Conservation (phyloP, 1,140 invertebrate genomes). For the Gonatopus flavifemur region DNA sequence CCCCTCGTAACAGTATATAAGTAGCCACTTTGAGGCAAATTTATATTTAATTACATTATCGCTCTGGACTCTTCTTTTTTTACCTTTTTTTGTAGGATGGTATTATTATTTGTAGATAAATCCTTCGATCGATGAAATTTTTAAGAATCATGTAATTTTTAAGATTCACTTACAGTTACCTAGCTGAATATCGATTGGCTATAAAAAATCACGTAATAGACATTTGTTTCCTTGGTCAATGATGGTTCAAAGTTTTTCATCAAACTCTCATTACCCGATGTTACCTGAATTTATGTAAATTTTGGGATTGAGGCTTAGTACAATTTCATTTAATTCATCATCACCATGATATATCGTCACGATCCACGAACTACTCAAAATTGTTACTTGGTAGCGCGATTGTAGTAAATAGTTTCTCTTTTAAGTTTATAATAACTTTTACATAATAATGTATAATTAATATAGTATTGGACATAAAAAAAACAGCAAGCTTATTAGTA, state of each 20-base stretch:
- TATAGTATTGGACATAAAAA: background rate
- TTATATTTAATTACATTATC: conserved; percentile 41
- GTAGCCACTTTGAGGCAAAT: conserved; percentile 48
- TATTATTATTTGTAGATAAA: conserved; percentile 51
- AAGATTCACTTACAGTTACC: conserved; percentile 38
- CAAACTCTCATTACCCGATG: too few relatives aligned
- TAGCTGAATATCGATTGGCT: conserved; percentile 22
- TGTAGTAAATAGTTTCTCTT: background rate
- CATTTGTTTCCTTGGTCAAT: too few relatives aligned
- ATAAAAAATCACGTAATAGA: too few relatives aligned
- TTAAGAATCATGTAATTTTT: conserved; percentile 21
- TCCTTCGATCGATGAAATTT: conserved; percentile 12
- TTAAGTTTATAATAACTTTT: background rate
- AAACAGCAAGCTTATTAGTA: background rate
- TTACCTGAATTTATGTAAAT: too few relatives aligned
- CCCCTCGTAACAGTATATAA: conserved; percentile 39
- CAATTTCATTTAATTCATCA: too few relatives aligned
- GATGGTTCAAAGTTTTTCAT: background rate
- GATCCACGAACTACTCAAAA: too few relatives aligned
- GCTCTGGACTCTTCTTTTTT: conserved; percentile 29
- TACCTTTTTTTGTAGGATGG: too few relatives aligned
- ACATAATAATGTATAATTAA: background rate
- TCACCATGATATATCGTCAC: too few relatives aligned
- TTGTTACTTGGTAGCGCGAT: too few relatives aligned
- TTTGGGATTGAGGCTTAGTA: too few relatives aligned